Evolutionary conservation across 2,888 invertebrate species (phyloP), one percentile per base, ranked within the genome.

Genomic region (Glyphotaelius pellucidus): DNA sequence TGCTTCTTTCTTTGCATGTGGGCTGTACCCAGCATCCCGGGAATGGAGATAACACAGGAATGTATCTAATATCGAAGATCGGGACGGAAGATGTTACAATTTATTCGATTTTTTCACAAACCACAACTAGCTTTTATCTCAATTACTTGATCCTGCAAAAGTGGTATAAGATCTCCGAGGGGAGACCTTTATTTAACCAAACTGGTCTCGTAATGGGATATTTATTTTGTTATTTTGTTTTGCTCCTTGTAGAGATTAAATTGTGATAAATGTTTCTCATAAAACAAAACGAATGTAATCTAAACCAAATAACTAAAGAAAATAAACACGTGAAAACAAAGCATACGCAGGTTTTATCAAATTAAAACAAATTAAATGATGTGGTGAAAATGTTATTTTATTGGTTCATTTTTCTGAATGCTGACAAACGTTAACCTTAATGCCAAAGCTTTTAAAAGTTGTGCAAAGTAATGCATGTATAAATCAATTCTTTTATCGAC

Each of bases 71-170:
- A 90, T 90, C 81, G 81, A 31, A 90, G 90, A 90, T 90, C 81
- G 90, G 90, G 15, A 31, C 12, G 81, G 80, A 38, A 30, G 90
- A 38, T 30, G 81, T 25, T 19, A 88, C 47, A 42, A 90, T 90
- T 90, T 81, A 90, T 90, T 30, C 81, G 88, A 67, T 90, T 90
- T 90, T 90, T 90, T 90, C 81, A 47, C 47, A 4, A 42, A 90
- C 90, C 90, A 80, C 90, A 90, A 31, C 38, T 90, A 47, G 38
- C 32, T 90, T 90, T 90, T 90, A 90, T 90, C 81, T 81, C 90
- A 90, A 90, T 90, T 90, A 90, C 81, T 80, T 80, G 79, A 80
- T 89, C 25, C 88, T 89, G 80, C 88, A 80, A 89, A 35, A 89
- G 88, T 35, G 79, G 88, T 88, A 32, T 79, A 79, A 35, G 52